Conservation (phyloP, 2,888 invertebrate genomes). For the Archips crataeganus region DNA sequence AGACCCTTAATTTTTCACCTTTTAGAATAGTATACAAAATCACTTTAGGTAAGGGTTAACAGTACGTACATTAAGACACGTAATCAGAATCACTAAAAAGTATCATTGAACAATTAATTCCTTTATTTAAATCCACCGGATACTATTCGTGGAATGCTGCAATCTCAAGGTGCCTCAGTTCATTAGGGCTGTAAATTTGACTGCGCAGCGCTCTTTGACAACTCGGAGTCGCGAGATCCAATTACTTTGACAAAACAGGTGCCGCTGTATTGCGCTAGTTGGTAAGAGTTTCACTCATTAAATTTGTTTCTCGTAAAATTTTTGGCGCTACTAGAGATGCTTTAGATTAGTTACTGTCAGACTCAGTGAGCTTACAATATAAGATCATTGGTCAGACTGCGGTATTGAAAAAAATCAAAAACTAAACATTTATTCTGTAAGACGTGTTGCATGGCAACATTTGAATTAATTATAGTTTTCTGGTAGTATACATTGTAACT, state of each 20-base stretch:
- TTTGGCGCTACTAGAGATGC: background rate
- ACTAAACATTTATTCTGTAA: too few relatives aligned
- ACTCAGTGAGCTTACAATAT: too few relatives aligned
- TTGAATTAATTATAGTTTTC: too few relatives aligned
- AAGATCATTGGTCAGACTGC: too few relatives aligned
- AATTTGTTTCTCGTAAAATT: background rate
- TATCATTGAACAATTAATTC: background rate
- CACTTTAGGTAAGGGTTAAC: too few relatives aligned
- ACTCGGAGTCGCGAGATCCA: constrained; percentile 56
- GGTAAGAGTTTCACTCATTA: background rate
- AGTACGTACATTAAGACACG: background rate
- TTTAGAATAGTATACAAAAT: too few relatives aligned
- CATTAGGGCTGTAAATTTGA: constrained; percentile 34
- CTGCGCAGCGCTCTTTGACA: constrained; percentile 49
- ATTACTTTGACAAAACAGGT: constrained; percentile 49
- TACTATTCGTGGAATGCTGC: constrained; percentile 16
- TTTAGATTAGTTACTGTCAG: too few relatives aligned
- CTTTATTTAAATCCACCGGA: background rate
- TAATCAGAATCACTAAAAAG: background rate
- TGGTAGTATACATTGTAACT: too few relatives aligned
- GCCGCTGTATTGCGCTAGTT: background rate
- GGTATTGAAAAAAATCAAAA: too few relatives aligned
- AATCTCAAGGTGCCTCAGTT: constrained; percentile 27
- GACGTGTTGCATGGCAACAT: too few relatives aligned
- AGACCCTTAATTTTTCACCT: too few relatives aligned